These are phyloP conservation scores for Lampropteryx suffumata DNA, from an alignment of 2,888 invertebrate species.

Conservation along the genomic window DNA sequence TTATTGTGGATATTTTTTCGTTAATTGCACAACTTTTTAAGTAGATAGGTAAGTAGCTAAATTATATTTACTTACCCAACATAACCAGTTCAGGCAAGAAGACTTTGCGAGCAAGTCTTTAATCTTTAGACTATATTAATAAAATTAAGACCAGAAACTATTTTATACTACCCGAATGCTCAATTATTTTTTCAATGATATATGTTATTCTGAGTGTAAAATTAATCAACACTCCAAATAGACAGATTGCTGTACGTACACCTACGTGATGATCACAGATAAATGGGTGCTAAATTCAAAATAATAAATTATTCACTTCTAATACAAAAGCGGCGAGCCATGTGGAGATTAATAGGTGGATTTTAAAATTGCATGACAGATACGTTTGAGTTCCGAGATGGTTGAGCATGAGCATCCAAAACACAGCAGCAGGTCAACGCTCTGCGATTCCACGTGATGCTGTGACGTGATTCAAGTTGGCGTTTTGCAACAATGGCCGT, in stretches of 20 bases:
- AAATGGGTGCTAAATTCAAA: constrained; percentile 49
- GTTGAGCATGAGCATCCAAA: constrained; percentile 66
- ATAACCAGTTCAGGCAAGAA: not conserved
- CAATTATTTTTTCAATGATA: constrained; percentile 5
- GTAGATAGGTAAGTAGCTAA: not conserved
- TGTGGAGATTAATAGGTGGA: constrained; percentile 51
- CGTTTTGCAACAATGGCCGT: constrained; percentile 50
- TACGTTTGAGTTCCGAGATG: constrained; percentile 43
- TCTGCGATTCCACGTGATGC: constrained; percentile 69
- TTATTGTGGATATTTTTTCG: constrained; percentile 1
- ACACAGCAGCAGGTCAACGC: constrained; percentile 72
- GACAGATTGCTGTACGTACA: constrained; percentile 47
- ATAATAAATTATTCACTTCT: constrained; percentile 47
- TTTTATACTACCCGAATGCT: not conserved
- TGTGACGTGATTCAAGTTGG: constrained; percentile 56
- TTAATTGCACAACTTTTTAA: not conserved
- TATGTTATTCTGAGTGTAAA: constrained; percentile 31
- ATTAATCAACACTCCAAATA: constrained; percentile 41
- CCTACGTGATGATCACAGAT: constrained; percentile 43
- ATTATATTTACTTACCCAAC: no score
- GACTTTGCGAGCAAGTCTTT: not conserved
- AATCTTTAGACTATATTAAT: no score
- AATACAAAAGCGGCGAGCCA: constrained; percentile 37
- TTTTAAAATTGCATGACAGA: constrained; percentile 54
- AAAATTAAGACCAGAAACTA: no score